Evolutionary conservation across 2,888 invertebrate genomes (phyloP).

Genomic region (Lottia gigantea): DNA sequence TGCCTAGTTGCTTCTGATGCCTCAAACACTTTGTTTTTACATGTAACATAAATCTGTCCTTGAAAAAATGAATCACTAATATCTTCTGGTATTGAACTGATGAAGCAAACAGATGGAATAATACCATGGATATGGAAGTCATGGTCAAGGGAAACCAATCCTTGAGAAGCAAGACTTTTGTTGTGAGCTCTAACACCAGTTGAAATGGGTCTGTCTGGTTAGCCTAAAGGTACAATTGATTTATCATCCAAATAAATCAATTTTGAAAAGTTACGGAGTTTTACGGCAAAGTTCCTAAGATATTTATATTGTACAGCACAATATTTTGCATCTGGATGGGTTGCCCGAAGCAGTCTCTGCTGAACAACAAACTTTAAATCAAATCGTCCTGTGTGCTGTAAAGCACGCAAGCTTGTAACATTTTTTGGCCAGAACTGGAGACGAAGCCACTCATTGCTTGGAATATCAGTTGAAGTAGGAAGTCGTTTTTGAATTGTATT

Average conservation of each 20-base stretch:
- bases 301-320: too few species aligned
- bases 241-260: too few species aligned
- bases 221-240: too few species aligned
- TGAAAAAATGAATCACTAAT: conserved; percentile 24
- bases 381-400: neutral
- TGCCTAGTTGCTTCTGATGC: conserved; percentile 24
- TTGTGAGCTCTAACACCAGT: too few species aligned
- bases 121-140: conserved; percentile 30
- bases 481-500: conserved; percentile 18
- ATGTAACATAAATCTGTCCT: conserved; percentile 24
- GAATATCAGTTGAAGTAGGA: conserved; percentile 17
- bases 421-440: neutral
- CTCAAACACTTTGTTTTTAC: conserved; percentile 34
- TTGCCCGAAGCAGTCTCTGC: neutral
- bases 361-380: neutral
- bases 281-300: too few species aligned
- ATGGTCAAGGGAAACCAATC: conserved; percentile 21
- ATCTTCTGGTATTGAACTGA: conserved; percentile 22
- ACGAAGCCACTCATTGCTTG: neutral
- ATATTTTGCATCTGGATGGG: neutral
- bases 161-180: too few species aligned
- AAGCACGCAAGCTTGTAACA: too few species aligned
- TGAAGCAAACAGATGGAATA: conserved; percentile 31
- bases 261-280: too few species aligned
- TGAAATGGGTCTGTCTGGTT: too few species aligned